phyloP scores from a whole-genome alignment of 2,113 vertebrate genomes.

The Setophaga coronata region DNA sequence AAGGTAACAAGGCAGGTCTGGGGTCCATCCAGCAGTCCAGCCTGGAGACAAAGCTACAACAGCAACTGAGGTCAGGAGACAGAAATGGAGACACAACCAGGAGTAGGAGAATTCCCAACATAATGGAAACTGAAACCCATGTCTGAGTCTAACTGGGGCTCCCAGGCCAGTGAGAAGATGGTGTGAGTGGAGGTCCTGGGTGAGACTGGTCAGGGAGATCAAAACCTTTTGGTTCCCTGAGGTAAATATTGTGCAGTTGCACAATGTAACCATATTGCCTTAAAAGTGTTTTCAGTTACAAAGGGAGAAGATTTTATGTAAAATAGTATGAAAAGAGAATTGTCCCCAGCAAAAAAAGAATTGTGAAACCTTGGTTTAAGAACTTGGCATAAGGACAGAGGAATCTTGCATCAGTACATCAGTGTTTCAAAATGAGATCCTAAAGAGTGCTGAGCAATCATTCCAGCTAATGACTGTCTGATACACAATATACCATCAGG shows the following conservation, averaged over 20 bases:
- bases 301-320: not conserved
- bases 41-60: not conserved
- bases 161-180: not conserved
- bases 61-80: not conserved
- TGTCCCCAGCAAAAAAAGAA: not conserved
- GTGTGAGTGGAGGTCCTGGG: not conserved
- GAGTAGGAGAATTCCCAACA: not conserved
- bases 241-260: not conserved
- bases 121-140: not conserved
- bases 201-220: not conserved
- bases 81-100: not conserved
- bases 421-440: not conserved
- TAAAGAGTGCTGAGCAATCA: conserved; percentile 15
- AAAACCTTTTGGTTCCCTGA: not conserved
- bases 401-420: not conserved
- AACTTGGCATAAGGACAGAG: not conserved
- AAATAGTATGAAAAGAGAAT: not conserved
- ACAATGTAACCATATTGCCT: not conserved
- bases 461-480: not conserved
- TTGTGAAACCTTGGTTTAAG: not conserved
- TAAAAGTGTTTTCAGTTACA: not conserved
- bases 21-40: not conserved
- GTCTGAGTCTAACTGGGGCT: not conserved
- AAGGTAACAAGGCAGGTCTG: not conserved
- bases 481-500: not conserved